Evolutionary conservation across 2,888 invertebrate species (phyloP), one percentile per base, ranked within the genome.

Genomic region (Lochmaea capreae): DNA sequence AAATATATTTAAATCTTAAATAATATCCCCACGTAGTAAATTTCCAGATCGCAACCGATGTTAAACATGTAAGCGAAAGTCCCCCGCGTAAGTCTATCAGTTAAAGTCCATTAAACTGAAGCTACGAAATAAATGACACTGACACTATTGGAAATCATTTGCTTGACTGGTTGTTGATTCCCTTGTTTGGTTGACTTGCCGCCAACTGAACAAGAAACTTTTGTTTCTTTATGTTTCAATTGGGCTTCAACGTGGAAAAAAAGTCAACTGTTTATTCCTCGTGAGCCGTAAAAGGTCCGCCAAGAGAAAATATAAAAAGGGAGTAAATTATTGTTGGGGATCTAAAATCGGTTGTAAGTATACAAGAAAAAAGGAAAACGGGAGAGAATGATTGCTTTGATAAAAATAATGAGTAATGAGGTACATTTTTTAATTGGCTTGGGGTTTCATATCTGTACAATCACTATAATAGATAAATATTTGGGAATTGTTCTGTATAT

Each of bases 131-230:
- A 67, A 74, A 74, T 71, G 74, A 67, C 71, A 71, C 62, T 63
- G 74, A 71, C 68, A 71, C 71, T 59, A 71, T 74, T 68, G 65
- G 54, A 54, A 71, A 74, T 74, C 74, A 74, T 71, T 74, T 74
- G 74, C 74, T 74, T 46, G 67, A 74, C 74, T 74, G 74, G 68
- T 46, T 71, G 74, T 74, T 71, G 74, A 74, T 68, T 68, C 63
- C 61, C 59, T 57, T 65, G 65, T 67, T 59, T 67, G 71, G 68
- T 63, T 71, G 59, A 65, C 67, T 71, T 71, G 63, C 67, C 49
- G 58, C 67, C 49, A 65, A 71, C 61, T 62, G 71, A 71, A 57
- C 58, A 71, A 74, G 58, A 59, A 67, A 74, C 68, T 71, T 74
- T 71, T 71, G 74, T 74, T 71, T 49, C 71, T 71, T 67, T 58